Conservation (phyloP, 2,888 invertebrate genomes). For the Callosobruchus maculatus region DNA sequence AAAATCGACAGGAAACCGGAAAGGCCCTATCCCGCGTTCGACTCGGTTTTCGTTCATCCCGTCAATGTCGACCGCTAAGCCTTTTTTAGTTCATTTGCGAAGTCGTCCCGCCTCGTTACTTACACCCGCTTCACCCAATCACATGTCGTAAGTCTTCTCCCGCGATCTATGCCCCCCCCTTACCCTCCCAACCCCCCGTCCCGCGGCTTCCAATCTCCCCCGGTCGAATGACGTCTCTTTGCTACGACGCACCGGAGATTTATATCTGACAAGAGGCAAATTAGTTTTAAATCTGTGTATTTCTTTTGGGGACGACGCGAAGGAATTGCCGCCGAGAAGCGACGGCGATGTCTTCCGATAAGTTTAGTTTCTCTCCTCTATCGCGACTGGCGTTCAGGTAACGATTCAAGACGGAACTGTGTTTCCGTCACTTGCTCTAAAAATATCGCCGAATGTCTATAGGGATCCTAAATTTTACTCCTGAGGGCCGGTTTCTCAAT, state of each 20-base stretch:
- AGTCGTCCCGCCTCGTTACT: conserved; percentile 46
- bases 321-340: background rate
- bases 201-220: conserved; percentile 25
- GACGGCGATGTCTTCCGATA: background rate
- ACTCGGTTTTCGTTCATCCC: background rate
- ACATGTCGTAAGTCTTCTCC: conserved; percentile 41
- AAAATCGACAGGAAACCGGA: background rate
- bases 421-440: too few species aligned
- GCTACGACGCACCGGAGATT: conserved; percentile 3
- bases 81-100: conserved; percentile 41
- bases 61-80: background rate
- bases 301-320: conserved; percentile 1
- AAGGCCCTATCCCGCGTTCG: background rate
- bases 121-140: conserved; percentile 40
- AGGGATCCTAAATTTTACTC: too few species aligned
- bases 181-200: conserved; percentile 12
- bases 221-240: conserved; percentile 5
- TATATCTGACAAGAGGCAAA: conserved; percentile 9
- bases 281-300: conserved; percentile 8
- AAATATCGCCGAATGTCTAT: too few species aligned
- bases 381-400: too few species aligned
- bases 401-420: too few species aligned
- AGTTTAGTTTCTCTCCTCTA: too few species aligned
- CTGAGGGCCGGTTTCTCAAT: too few species aligned
- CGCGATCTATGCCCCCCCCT: conserved; percentile 5